phyloP scores from a whole-genome alignment of 2,888 invertebrate species.

The Torymus texanus region DNA sequence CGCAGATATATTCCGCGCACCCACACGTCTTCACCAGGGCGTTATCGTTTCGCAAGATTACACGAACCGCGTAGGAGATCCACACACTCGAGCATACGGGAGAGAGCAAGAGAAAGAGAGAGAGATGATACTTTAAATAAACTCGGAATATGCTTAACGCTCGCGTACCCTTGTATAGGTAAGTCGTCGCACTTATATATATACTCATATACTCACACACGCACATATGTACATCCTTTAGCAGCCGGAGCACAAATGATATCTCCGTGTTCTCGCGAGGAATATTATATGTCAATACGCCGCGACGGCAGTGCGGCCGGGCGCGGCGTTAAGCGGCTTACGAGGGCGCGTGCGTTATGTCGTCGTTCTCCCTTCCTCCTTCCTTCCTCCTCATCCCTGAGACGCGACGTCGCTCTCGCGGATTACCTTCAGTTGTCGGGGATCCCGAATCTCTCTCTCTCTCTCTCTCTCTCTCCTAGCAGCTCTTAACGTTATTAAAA shows the following conservation, averaged over 20 bases:
- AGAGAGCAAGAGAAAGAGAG: too few species aligned
- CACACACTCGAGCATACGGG: not conserved
- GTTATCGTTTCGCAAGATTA: conserved; percentile 36
- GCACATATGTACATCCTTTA: not conserved
- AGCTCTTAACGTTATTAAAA: conserved; percentile 17
- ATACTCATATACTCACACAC: not conserved
- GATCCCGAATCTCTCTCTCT: not conserved
- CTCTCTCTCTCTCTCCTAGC: not conserved
- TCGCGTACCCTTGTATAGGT: conserved; percentile 7
- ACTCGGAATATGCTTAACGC: conserved; percentile 55
- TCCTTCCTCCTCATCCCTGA: not conserved
- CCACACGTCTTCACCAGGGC: too few species aligned
- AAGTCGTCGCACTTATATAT: not conserved
- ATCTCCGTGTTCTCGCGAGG: conserved; percentile 61
- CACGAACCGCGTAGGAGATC: conserved; percentile 8
- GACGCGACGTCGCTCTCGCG: not conserved
- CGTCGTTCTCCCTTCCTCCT: conserved; percentile 7
- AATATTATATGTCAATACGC: conserved; percentile 69
- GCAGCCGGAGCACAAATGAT: conserved; percentile 57
- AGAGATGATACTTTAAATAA: conserved; percentile 58
- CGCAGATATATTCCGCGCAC: too few species aligned
- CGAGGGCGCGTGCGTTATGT: conserved; percentile 28
- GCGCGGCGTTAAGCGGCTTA: conserved; percentile 65
- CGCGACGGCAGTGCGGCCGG: too few species aligned
- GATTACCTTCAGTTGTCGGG: conserved; percentile 30